Base-by-base conservation (phyloP, 2,888 invertebrate genomes). In the Caenorhabditis macrosperma region DNA sequence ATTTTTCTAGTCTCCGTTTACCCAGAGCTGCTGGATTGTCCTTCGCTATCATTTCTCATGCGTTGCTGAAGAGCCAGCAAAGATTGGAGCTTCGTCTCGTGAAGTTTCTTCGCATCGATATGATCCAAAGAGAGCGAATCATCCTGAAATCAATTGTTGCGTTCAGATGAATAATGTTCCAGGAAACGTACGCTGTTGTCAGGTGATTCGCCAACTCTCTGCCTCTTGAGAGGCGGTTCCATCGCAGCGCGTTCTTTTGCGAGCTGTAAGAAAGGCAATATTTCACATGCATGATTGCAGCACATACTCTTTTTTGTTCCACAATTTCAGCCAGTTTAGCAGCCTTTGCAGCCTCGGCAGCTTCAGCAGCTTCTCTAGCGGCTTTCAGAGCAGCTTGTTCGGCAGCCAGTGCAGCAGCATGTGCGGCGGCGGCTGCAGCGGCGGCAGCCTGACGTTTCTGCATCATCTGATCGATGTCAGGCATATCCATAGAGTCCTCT, bases 401-500 rank as follows among this genome's bases (percentile, higher is more conserved):
- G 2, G 26, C 52, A 28, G 52, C 52, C 30, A 6, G n/a, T 46
- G 15, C 24, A 2, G 20, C 71, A 6, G 52, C 71, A 1, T 30
- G 44, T 0, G 22, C 48, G 7, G 72, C 72, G 3, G 61, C 63
- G 1, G 52, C 60, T 0, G 63, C 64, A 1, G 64, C 74, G 17
- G 74, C 74, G 5, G 38, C 59, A 41, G 74, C 74, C 9, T 59
- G 35, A 7, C 64, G 33, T 30, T 35, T 60, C 60, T 38, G 41
- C 69, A 69, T 46, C 74, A 74, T 74, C 17, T 74, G 68, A 22
- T 79, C 74, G 9, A 79, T 50, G 52, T 79, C 79, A 2, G 79
- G 79, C 79, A 79, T 79, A 20, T 79, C 79, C 68, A 74, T 57
- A 0, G 79, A 67, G 38, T 79, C n/a, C n/a, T n/a, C 74, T 50